Base-by-base conservation (phyloP, 2,113 vertebrate species). In the Nesogale talazaci region DNA sequence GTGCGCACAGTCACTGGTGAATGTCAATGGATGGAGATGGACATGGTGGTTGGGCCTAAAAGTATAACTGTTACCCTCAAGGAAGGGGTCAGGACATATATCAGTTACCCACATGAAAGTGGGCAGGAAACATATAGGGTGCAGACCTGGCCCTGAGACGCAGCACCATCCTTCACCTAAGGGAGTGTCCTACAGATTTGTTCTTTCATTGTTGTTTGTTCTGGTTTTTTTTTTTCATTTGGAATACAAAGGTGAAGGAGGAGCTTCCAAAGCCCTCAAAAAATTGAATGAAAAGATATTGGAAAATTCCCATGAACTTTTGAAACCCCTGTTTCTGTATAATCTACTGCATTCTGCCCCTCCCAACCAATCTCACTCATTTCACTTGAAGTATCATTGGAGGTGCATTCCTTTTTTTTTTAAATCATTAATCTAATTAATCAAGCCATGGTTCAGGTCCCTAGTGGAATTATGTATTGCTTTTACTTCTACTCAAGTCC, bases 401-500 rank as follows among this genome's bases (percentile, higher is more conserved):
- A 56, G n/a, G 40, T 93, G 87, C 65, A 76, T 91, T 95, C 69
- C 79, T 42, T 69, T 74, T 52, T 94, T 84, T 82, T 46, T 52
- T 52, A 52, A 52, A 52, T 83, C 38, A 92, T 91, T 82, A 90
- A 56, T 72, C 56, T 89, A 69, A 83, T 89, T 91, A 94, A 85
- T 94, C 82, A 94, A 90, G 86, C 42, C 22, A 42, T 52, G 27
- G 46, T 82, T 65, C 77, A 20, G 85, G 46, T 67, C n/a, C 65
- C 88, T 70, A 91, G 85, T 86, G 70, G 82, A 94, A 89, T 94
- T 83, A 89, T 61, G 70, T 67, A 88, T 90, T 82, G 56, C 59
- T 87, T 95, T 83, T 86, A 94, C 59, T 27, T 25, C 89, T 82
- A 67, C 70, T 88, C 14, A 94, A 93, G 80, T 92, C 88, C 63